phyloP scores from a whole-genome alignment of 2,113 vertebrate genomes.

The Oryzias javanicus region DNA sequence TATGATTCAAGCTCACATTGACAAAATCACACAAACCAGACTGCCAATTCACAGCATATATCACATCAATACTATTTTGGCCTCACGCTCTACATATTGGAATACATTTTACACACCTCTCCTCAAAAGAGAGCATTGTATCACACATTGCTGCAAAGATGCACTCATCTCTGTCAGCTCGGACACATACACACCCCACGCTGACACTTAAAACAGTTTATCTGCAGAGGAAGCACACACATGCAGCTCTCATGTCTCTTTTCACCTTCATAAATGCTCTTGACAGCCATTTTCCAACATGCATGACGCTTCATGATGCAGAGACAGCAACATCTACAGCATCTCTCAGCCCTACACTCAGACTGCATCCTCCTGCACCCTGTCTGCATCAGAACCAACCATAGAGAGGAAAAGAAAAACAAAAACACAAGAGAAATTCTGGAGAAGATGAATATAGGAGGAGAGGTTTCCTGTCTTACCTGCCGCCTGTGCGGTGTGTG shows the following conservation, averaged over 20 bases:
- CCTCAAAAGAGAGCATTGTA: neutral
- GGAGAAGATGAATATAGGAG: slow-evolving; percentile 25
- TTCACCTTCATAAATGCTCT: slow-evolving; percentile 16
- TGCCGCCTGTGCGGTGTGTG: slow-evolving; percentile 53
- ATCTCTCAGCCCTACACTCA: slow-evolving; percentile 11
- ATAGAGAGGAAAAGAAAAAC: neutral
- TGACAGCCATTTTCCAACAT: slow-evolving; percentile 19
- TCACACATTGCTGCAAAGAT: slow-evolving; percentile 1
- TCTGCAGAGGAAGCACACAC: neutral
- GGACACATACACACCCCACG: neutral
- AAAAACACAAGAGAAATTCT: neutral
- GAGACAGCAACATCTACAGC: slow-evolving; percentile 15
- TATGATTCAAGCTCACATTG: too few relatives aligned
- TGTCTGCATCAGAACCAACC: slow-evolving; percentile 1
- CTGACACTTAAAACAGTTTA: slow-evolving; percentile 5
- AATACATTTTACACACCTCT: neutral
- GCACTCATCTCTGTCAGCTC: neutral
- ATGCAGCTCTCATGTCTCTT: neutral
- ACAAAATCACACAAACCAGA: too few relatives aligned
- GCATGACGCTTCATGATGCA: slow-evolving; percentile 17
- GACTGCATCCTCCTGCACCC: slow-evolving; percentile 27
- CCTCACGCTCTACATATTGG: slow-evolving; percentile 6
- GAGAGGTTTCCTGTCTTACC: slow-evolving; percentile 64
- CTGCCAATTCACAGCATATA: too few relatives aligned
- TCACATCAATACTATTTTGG: neutral